Percentiles rank a stretch among this genome's conserved stretches.
These are phyloP conservation scores for Tribolium castaneum DNA, from an alignment of 1,140 invertebrate genomes.

Conservation along the genomic window DNA sequence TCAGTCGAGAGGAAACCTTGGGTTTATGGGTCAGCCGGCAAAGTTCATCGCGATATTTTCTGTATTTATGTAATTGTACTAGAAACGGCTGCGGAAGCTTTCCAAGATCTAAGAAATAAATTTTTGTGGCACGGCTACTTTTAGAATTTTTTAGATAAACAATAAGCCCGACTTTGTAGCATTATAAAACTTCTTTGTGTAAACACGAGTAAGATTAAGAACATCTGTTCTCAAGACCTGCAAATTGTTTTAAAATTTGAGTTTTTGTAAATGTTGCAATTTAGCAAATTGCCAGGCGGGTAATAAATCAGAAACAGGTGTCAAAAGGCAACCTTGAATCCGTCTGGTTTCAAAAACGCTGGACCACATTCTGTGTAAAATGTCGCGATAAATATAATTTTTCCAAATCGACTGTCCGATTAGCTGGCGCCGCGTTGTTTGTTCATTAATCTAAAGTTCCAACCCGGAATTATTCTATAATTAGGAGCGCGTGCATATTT, in stretches of 20 bases:
- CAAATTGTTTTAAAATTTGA: background rate
- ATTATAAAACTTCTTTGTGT: background rate
- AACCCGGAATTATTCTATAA: background rate
- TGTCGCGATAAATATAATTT: background rate
- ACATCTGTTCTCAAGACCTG: background rate
- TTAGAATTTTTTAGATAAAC: background rate
- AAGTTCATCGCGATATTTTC: constrained; percentile 23
- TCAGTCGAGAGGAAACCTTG: constrained; percentile 13
- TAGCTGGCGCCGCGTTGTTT: background rate
- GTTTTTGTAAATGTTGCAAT: too few species aligned
- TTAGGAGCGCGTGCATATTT: background rate
- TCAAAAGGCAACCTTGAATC: background rate
- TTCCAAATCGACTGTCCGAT: background rate
- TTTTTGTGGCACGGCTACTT: background rate
- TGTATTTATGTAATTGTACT: too few species aligned
- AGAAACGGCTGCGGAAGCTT: background rate
- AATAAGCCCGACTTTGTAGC: background rate
- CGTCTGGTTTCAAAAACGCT: background rate
- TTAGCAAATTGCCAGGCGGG: too few species aligned
- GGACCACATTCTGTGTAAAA: background rate
- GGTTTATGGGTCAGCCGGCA: background rate
- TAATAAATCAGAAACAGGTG: background rate
- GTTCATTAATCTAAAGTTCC: background rate
- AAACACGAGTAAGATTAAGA: background rate
- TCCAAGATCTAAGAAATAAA: background rate